Evolutionary conservation across 2,113 vertebrate genomes (phyloP).

Genomic region (Microtus ochrogaster): DNA sequence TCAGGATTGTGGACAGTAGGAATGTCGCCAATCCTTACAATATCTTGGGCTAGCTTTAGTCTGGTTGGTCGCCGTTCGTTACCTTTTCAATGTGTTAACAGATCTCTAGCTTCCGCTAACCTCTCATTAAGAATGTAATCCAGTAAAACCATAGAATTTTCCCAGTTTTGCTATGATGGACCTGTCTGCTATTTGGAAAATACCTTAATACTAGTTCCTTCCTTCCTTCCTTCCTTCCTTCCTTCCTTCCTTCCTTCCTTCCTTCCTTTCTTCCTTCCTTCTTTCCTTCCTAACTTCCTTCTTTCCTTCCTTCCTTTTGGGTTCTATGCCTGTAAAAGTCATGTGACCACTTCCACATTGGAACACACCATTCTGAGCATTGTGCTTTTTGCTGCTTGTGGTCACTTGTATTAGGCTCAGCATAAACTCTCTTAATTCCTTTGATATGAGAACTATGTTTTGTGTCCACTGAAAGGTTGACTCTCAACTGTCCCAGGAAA

Average conservation of each 20-base stretch:
- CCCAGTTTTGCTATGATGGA: background rate
- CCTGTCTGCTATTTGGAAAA: background rate
- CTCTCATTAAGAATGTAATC: background rate
- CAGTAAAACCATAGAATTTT: background rate
- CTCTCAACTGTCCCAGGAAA: background rate
- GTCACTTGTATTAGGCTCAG: background rate
- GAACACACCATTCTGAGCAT: background rate
- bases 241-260: no score
- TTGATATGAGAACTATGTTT: background rate
- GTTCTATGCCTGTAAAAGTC: background rate
- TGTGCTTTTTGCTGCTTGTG: background rate
- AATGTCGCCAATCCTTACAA: background rate
- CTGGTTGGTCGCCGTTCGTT: background rate
- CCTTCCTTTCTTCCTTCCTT: no score
- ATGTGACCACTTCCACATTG: background rate
- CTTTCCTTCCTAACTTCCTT: no score
- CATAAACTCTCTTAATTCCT: background rate
- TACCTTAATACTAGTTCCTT: background rate
- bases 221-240: no score
- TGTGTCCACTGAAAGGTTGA: background rate
- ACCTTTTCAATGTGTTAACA: background rate
- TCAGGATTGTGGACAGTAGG: background rate
- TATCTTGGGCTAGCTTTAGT: background rate
- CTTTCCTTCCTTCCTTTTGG: background rate
- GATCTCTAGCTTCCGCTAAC: background rate